phyloP scores from a whole-genome alignment of 2,797 vertebrate species.

The Sebastes kiyomatsui region DNA sequence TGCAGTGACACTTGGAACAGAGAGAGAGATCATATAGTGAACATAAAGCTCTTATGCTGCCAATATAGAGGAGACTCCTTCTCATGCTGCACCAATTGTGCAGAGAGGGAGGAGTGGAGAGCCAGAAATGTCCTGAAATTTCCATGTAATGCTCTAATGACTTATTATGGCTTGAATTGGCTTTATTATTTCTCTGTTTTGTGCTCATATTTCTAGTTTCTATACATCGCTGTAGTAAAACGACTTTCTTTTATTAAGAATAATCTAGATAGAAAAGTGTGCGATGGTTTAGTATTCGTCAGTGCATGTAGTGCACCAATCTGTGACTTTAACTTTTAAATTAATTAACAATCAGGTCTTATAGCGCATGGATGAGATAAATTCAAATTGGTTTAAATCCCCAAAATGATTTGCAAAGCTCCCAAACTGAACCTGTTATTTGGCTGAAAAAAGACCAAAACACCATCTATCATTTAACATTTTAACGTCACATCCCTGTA shows the following conservation, averaged over 20 bases:
- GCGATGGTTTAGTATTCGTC: neutral
- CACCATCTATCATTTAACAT: neutral
- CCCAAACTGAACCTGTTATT: neutral
- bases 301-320: neutral
- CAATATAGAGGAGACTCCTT: neutral
- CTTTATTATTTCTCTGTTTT: neutral
- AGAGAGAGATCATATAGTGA: neutral
- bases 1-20: conserved; percentile 35
- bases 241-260: neutral
- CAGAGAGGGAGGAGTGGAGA: neutral
- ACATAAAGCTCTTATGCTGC: neutral
- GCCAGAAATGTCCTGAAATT: neutral
- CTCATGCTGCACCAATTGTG: conserved; percentile 8
- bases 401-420: neutral
- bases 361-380: neutral
- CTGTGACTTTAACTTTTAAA: neutral
- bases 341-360: neutral
- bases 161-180: neutral
- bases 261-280: neutral
- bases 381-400: neutral
- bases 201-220: neutral
- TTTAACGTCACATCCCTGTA: neutral
- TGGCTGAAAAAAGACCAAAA: neutral
- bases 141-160: neutral
- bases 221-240: neutral